Base-by-base conservation (phyloP, 2,888 invertebrate species). In the Polydrusus tereticollis region DNA sequence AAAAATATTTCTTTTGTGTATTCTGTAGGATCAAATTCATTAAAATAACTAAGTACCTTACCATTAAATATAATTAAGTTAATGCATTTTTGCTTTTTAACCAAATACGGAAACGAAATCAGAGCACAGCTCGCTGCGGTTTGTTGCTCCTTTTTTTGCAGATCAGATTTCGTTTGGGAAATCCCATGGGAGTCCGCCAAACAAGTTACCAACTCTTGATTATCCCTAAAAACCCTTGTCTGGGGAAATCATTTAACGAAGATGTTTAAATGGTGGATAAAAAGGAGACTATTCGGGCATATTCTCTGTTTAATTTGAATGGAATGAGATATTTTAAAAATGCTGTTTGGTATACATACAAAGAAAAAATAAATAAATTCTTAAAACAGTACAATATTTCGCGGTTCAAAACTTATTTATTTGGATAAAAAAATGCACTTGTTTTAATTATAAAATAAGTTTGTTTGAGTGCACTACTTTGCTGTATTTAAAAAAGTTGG, bases 201-300 rank as follows among this genome's bases (percentile, higher is more conserved):
- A 79, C 78, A 79, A 81, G 79, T 79, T 79, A 79, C 79, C 77
- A 79, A 79, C 77, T 80, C 80, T 72, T 80, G 80, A 81, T 81
- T 80, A 80, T 79, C 78, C 78, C 78, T 78, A 79, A 81, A 79
- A 79, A 78, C 77, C 76, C 77, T 80, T 79, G 77, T 78, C 80
- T 76, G 69, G 81, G 81, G 79, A 81, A 81, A 81, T 81, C 80
- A 79, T 78, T 77, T 77, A 78, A 78, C 79, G 77, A 79, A 63
- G 77, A 78, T 75, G 74, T 75, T 74, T 69, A 69, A 41, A 36
- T 58, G 38, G 23, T n/a, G 38, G 23, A 67, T 57, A 60, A 72
- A 67, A 72, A 67, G 43, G 33, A 63, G 20, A 20, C 63, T 47
- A 41, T 55, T 59, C 65, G 57, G 60, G 33, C 66, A 58, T 36